These are phyloP conservation scores for Galbula dea DNA, from an alignment of 2,113 vertebrate species.

Conservation along the genomic window DNA sequence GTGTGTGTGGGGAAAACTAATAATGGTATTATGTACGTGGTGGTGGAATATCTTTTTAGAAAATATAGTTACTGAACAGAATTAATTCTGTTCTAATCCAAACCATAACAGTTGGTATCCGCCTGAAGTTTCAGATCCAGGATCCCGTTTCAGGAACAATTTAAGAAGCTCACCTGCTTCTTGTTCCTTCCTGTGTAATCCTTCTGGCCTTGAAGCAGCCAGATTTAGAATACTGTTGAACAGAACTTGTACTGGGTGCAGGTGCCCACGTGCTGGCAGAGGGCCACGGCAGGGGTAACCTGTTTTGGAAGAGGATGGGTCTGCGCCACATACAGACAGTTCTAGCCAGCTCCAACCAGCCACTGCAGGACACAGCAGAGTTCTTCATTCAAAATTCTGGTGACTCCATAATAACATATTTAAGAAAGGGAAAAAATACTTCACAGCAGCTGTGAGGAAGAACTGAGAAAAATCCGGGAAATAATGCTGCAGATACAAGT, in stretches of 20 bases:
- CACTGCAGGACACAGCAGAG: neutral
- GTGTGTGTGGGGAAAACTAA: too few relatives aligned
- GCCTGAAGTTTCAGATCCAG: neutral
- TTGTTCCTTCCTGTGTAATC: neutral
- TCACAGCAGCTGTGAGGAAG: neutral
- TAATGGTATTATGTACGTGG: too few relatives aligned
- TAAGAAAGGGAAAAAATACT: fast-evolving
- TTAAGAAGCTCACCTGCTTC: neutral
- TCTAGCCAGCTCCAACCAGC: fast-evolving
- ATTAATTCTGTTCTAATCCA: too few relatives aligned
- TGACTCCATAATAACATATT: neutral
- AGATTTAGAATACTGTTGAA: neutral
- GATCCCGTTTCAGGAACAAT: neutral
- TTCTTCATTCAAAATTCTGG: neutral
- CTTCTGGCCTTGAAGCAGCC: neutral
- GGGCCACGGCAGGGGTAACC: neutral
- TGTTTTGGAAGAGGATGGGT: neutral
- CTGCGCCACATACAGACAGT: neutral
- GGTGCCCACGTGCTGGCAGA: neutral
- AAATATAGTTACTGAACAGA: too few relatives aligned
- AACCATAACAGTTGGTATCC: too few relatives aligned
- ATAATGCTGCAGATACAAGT: neutral
- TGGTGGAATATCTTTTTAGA: too few relatives aligned
- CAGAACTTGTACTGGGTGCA: neutral
- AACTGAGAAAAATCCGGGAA: neutral